phyloP scores from a whole-genome alignment of 2,113 vertebrate species.

The Scomber colias region DNA sequence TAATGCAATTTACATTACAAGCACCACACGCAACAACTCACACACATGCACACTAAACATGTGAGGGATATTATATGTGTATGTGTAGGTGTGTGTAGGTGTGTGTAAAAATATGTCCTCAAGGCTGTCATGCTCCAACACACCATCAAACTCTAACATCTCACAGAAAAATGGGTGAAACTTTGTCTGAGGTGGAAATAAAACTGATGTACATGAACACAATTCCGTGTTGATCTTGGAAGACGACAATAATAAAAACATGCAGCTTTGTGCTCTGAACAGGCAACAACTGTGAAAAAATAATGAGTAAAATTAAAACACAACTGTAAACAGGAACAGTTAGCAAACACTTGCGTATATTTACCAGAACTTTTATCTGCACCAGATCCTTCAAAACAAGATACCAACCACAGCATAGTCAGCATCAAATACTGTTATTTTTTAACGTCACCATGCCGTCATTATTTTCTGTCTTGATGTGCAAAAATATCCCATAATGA shows the following conservation, averaged over 20 bases:
- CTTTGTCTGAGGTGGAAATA: neutral
- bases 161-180: neutral
- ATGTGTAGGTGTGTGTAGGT: neutral
- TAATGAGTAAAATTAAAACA: neutral
- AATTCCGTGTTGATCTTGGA: neutral
- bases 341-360: conserved; percentile 47
- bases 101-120: neutral
- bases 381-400: conserved; percentile 75
- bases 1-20: neutral
- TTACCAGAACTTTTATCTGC: conserved; percentile 73
- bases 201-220: neutral
- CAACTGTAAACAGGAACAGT: conserved; percentile 33
- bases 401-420: conserved; percentile 55
- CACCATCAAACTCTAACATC: neutral
- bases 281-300: conserved; percentile 9
- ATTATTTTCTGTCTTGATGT: neutral
- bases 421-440: conserved; percentile 5
- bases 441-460: neutral
- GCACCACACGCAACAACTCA: conserved; percentile 1
- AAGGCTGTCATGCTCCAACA: conserved; percentile 29
- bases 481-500: neutral
- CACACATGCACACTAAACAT: conserved; percentile 49
- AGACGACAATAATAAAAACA: conserved; percentile 21
- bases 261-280: conserved; percentile 29
- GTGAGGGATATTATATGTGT: neutral